These are phyloP conservation scores for Samia ricini DNA, from an alignment of 1,140 invertebrate genomes.

Conservation along the genomic window DNA sequence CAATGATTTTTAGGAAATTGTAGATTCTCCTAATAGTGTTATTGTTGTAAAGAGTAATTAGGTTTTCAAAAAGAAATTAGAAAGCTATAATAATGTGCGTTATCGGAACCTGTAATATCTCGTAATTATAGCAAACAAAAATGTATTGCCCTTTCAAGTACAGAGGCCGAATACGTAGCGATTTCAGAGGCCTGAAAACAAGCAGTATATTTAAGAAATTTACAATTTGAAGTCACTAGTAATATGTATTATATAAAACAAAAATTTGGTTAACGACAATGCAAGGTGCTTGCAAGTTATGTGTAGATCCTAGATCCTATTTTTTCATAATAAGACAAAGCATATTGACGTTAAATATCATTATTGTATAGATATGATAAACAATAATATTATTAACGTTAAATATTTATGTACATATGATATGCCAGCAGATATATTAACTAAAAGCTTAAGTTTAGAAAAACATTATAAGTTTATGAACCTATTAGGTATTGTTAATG, in stretches of 20 bases:
- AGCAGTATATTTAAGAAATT: constrained; percentile 25
- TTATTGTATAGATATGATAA: constrained; percentile 23
- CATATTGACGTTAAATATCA: constrained; percentile 28
- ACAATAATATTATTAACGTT: constrained; percentile 21
- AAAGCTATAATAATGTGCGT: no score
- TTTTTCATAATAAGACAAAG: constrained; percentile 25
- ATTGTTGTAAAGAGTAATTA: constrained; percentile 26
- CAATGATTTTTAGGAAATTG: constrained; percentile 27
- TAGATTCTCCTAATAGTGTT: constrained; percentile 14
- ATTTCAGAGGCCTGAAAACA: constrained; percentile 22
- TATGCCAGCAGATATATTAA: constrained; percentile 24
- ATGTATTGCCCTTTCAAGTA: constrained; percentile 18
- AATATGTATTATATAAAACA: constrained; percentile 22
- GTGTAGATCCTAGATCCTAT: constrained; percentile 19
- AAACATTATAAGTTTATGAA: constrained; percentile 19
- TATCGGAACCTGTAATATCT: constrained; percentile 2
- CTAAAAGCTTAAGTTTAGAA: constrained; percentile 21
- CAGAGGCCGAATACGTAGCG: constrained; percentile 9
- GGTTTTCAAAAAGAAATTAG: no score
- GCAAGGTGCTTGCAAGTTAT: constrained; percentile 22
- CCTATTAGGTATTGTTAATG: background rate
- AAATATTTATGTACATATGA: constrained; percentile 25
- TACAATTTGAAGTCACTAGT: constrained; percentile 20
- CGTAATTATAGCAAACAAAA: constrained; percentile 15
- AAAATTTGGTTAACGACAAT: constrained; percentile 26